These are phyloP conservation scores for Elgaria multicarinata DNA, from an alignment of 2,113 vertebrate genomes.

Conservation along the genomic window DNA sequence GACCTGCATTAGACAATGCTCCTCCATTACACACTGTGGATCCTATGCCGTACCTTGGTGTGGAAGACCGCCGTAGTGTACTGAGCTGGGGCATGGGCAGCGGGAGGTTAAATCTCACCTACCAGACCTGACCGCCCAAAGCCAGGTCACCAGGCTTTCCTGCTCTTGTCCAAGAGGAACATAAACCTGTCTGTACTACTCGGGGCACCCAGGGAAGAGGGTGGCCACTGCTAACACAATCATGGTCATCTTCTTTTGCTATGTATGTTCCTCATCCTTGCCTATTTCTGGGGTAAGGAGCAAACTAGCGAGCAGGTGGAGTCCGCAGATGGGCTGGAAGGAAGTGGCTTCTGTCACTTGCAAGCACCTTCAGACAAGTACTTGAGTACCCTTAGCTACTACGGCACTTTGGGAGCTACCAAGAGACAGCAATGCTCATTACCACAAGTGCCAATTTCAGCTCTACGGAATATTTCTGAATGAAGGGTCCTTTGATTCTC, in stretches of 20 bases:
- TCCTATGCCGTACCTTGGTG: not conserved
- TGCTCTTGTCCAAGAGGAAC: not conserved
- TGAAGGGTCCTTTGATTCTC: slow-evolving; percentile 8
- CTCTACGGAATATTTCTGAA: not conserved
- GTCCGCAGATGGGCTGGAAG: not conserved
- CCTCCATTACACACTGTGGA: not conserved
- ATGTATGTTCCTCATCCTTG: not conserved
- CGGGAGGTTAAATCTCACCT: no score
- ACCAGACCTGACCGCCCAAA: not conserved
- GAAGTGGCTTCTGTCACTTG: not conserved
- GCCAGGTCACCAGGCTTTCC: not conserved
- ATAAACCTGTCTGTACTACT: not conserved
- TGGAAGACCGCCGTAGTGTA: not conserved
- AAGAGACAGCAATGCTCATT: not conserved
- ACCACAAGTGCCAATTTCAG: not conserved
- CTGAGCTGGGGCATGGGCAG: not conserved
- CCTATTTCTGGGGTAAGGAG: not conserved
- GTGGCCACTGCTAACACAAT: not conserved
- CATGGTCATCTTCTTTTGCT: not conserved
- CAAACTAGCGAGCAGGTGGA: not conserved
- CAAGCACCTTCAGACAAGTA: not conserved
- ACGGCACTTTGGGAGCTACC: slow-evolving; percentile 14
- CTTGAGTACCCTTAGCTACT: not conserved
- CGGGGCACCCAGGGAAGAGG: not conserved
- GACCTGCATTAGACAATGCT: not conserved